phyloP scores from a whole-genome alignment of 1,140 invertebrate species.

The Zaprionus ghesquierei region DNA sequence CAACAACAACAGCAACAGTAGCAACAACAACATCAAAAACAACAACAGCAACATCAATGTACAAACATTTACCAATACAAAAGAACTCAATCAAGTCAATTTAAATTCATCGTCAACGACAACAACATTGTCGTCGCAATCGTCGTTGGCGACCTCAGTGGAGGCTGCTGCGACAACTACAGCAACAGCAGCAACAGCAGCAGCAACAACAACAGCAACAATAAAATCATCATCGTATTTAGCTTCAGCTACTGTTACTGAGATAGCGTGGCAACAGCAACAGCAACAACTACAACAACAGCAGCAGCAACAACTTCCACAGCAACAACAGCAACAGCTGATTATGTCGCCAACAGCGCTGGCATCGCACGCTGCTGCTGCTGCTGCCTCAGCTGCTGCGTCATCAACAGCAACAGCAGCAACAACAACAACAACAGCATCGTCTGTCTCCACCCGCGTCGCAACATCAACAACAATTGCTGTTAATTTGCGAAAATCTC shows the following conservation, averaged over 20 bases:
- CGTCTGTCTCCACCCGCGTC: constrained; percentile 6
- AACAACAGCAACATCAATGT: constrained; percentile 52
- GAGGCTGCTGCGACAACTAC: constrained; percentile 40
- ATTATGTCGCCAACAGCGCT: constrained; percentile 34
- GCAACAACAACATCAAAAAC: neutral
- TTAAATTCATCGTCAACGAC: constrained; percentile 74
- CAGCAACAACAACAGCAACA: constrained; percentile 20
- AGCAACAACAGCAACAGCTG: constrained; percentile 26
- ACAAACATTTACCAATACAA: constrained; percentile 79
- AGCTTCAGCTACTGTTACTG: constrained; percentile 14
- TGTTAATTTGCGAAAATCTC: constrained; percentile 62
- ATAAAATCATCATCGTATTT: constrained; percentile 12
- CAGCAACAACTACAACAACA: constrained; percentile 21
- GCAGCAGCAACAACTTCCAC: constrained; percentile 30
- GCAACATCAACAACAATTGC: constrained; percentile 2
- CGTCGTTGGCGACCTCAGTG: constrained; percentile 49
- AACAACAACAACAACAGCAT: constrained; percentile 3
- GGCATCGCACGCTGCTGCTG: constrained; percentile 19
- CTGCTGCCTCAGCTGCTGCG: constrained; percentile 16
- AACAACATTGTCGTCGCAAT: constrained; percentile 14
- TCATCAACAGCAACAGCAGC: constrained; percentile 22
- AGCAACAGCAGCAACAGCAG: constrained; percentile 10
- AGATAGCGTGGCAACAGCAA: constrained; percentile 36
- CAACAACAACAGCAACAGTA: constrained; percentile 21
- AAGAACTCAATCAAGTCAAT: constrained; percentile 79